A percentile compares a stretch with the other conserved stretches of the same genome.
Conservation (phyloP, 2,888 invertebrate genomes). For the Leptinotarsa haldemani region DNA sequence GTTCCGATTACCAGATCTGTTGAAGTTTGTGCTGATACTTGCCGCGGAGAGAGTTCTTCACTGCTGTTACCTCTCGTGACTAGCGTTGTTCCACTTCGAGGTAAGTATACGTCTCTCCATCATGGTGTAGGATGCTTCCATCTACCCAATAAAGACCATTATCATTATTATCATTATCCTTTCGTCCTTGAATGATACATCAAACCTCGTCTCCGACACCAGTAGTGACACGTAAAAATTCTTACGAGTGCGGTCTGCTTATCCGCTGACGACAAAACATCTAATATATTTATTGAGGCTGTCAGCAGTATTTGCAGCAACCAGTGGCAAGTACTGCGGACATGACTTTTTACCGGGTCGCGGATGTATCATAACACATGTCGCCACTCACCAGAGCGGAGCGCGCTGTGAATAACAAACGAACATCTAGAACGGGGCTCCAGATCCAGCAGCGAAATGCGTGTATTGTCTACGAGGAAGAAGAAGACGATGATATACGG, state of each 20-base stretch:
- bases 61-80: too few species aligned
- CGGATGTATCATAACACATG: constrained; percentile 56
- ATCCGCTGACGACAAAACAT: constrained; percentile 51
- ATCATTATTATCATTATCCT: too few species aligned
- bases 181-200: constrained; percentile 22
- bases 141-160: too few species aligned
- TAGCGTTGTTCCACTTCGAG: too few species aligned
- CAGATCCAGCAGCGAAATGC: constrained; percentile 20
- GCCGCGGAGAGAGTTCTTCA: too few species aligned
- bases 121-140: too few species aligned
- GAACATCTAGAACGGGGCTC: constrained; percentile 36
- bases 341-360: constrained; percentile 52
- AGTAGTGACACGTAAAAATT: constrained; percentile 28
- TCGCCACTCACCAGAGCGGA: constrained; percentile 50
- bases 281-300: constrained; percentile 58
- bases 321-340: constrained; percentile 45
- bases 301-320: constrained; percentile 48
- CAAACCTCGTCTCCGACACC: constrained; percentile 21
- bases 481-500: too few species aligned
- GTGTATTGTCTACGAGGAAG: not conserved
- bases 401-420: constrained; percentile 55
- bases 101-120: too few species aligned
- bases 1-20: too few species aligned
- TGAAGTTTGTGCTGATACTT: too few species aligned
- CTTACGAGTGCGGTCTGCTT: constrained; percentile 30